phyloP scores from a whole-genome alignment of 2,888 invertebrate genomes.

The Diloba caeruleocephala region DNA sequence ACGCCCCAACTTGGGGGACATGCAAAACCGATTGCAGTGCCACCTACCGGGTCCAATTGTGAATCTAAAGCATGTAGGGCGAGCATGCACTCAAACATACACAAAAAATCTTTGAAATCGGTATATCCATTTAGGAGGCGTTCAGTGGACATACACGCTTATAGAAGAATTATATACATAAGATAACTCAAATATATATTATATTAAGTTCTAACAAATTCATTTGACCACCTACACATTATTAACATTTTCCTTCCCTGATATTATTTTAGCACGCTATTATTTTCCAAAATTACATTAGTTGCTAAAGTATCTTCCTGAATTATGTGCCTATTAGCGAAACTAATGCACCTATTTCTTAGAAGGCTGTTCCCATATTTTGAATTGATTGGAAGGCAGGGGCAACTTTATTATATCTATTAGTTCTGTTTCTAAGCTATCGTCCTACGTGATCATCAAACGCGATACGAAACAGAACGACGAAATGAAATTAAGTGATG shows the following conservation, averaged over 20 bases:
- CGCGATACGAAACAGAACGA: not conserved
- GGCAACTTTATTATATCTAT: slow-evolving; percentile 65
- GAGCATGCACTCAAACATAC: no score
- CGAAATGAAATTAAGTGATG: not conserved
- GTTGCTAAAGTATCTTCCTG: slow-evolving; percentile 1
- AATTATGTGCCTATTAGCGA: slow-evolving; percentile 15
- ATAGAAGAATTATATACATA: no score
- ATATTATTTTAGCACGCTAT: slow-evolving; percentile 1
- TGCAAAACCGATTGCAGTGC: no score
- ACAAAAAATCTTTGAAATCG: no score
- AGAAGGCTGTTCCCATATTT: slow-evolving; percentile 28
- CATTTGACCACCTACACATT: not conserved
- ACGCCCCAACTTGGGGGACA: no score
- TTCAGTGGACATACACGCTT: no score
- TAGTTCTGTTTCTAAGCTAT: slow-evolving; percentile 52
- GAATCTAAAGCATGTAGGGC: no score
- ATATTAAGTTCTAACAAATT: no score
- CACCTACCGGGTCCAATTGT: no score
- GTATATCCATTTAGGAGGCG: no score
- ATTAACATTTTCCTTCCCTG: not conserved
- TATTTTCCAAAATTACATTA: slow-evolving; percentile 1
- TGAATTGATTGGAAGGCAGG: slow-evolving; percentile 58
- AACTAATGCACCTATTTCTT: slow-evolving; percentile 14
- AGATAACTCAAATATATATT: no score
- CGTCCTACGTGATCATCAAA: not conserved